Base-by-base conservation (phyloP, 2,797 vertebrate genomes). In the Menidia menidia region DNA sequence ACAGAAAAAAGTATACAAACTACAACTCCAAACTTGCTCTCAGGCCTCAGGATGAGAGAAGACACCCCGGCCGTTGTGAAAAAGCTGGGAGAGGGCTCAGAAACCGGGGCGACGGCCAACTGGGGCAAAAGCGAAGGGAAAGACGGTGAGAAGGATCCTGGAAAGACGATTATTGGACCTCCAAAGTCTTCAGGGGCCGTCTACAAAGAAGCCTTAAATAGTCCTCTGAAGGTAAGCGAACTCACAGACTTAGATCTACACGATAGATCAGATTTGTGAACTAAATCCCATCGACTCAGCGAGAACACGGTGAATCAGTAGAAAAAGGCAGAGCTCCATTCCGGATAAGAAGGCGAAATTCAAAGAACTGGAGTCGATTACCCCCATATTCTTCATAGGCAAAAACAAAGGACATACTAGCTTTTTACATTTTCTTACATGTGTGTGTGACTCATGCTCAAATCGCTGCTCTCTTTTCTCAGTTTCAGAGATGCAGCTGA, bases 21-120 rank as follows among this genome's bases (percentile, higher is more conserved):
- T 3, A 13, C 18, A 1, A 16, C 19, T 6, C 31, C 11, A 8
- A 48, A 10, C 51, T 2, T 41, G 0, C 18, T 64, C 25, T 39
- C 32, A 0, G 77, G 78, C 58, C 80, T 88, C 56, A 71, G 84
- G 69, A 91, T 82, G 83, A 90, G 73, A 65, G 75, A 77, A n/a
- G 55, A 75, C 32, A 0, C 67, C 48, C 56, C 2, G 3, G 31
- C n/a, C 51, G 32, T 44, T 10, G 8, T 3, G 1, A 33, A 2
- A 18, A 44, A 33, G 15, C 44, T 25, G 9, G 33, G 2, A 0
- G 30, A 30, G 14, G 44, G 6, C 16, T 1, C 16, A 6, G 42
- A 9, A 15, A 41, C 0, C 45, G 60, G 39, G 44, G 8, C 0
- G 5, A 6, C 35, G 13, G 33, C 39, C 2, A 60, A 33, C 42